Evolutionary conservation across 2,113 vertebrate species (phyloP).

Genomic region (Myodes glareolus): DNA sequence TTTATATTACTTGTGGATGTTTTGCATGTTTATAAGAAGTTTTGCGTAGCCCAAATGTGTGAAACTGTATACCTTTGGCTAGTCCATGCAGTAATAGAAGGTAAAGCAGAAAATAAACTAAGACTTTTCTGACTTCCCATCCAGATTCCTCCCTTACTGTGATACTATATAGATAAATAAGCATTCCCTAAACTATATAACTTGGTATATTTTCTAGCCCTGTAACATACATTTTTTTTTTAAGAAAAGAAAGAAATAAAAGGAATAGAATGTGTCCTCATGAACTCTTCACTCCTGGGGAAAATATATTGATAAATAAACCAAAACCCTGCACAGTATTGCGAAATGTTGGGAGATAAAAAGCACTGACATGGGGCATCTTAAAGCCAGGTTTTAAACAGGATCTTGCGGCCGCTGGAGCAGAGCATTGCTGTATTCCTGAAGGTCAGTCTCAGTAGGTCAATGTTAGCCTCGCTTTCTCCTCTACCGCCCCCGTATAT

Average conservation of each 20-base stretch:
- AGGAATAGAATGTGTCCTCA: background rate
- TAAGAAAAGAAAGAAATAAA: background rate
- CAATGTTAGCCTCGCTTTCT: background rate
- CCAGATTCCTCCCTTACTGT: background rate
- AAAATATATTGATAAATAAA: constrained; percentile 20
- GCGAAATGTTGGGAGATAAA: background rate
- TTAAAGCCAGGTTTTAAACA: background rate
- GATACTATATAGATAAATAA: background rate
- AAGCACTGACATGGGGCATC: background rate
- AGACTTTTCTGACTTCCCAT: background rate
- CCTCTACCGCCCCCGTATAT: background rate
- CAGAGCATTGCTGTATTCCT: background rate
- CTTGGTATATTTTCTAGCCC: background rate
- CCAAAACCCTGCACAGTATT: background rate
- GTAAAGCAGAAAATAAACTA: background rate
- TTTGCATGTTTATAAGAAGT: background rate
- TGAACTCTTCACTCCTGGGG: background rate
- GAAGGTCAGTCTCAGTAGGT: background rate
- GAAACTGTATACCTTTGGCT: background rate
- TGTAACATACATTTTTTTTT: background rate
- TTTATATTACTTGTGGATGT: background rate
- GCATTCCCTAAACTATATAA: background rate
- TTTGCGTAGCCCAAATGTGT: background rate
- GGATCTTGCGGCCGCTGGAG: background rate
- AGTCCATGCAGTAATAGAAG: background rate